Percentiles rank a stretch among this genome's conserved stretches.
Evolutionary conservation across 2,797 vertebrate genomes (phyloP).

Genomic region (Tragelaphus eurycerus): DNA sequence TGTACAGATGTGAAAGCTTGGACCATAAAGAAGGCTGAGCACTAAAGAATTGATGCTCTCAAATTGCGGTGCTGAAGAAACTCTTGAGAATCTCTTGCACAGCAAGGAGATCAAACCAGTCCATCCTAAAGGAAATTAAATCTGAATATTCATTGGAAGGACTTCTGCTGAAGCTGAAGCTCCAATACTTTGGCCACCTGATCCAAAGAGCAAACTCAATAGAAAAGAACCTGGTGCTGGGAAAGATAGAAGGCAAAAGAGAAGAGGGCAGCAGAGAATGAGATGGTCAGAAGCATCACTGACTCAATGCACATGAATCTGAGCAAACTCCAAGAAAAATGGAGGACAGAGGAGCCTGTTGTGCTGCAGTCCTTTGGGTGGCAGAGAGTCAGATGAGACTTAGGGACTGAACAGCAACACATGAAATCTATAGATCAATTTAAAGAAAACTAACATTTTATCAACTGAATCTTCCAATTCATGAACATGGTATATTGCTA

Average conservation of each 20-base stretch:
- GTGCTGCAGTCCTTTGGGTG: not conserved
- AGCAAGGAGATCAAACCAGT: not conserved
- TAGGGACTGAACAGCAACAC: not conserved
- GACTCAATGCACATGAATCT: not conserved
- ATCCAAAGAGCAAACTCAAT: not conserved
- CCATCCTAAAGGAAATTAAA: not conserved
- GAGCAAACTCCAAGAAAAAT: not conserved
- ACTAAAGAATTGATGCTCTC: not conserved
- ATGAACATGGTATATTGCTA: not conserved
- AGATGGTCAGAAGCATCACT: not conserved
- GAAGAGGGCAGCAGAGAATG: not conserved
- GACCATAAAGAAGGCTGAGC: not conserved
- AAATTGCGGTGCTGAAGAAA: not conserved
- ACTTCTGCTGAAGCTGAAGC: not conserved
- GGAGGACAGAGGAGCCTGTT: not conserved
- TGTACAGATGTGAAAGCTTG: not conserved
- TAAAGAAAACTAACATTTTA: conserved; percentile 15
- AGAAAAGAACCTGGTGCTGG: not conserved
- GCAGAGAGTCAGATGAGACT: not conserved
- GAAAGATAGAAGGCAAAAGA: not conserved
- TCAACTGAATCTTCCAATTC: not conserved
- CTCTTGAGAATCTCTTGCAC: not conserved
- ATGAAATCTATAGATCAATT: not conserved
- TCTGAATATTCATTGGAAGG: not conserved
- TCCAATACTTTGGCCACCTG: not conserved